Percentiles rank a stretch among this genome's conserved stretches.
These are phyloP conservation scores for Parascotia fuliginaria DNA, from an alignment of 2,888 invertebrate species.

Conservation along the genomic window DNA sequence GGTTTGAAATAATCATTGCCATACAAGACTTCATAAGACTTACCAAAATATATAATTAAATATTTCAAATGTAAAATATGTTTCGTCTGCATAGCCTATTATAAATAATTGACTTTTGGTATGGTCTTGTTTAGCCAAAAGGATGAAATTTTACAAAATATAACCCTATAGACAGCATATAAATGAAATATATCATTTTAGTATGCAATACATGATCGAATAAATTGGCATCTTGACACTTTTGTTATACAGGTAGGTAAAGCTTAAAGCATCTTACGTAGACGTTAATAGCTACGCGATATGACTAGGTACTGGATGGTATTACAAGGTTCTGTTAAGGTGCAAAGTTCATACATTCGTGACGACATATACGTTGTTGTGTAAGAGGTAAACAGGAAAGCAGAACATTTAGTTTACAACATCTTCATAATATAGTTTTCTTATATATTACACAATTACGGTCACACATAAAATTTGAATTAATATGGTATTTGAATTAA, in stretches of 20 bases:
- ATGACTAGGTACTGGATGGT: conserved; percentile 59
- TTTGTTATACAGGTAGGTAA: too few relatives aligned
- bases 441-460: conserved; percentile 20
- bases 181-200: conserved; percentile 14
- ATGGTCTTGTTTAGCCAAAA: conserved; percentile 66
- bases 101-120: conserved; percentile 75
- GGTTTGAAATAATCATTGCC: conserved; percentile 30
- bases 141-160: conserved; percentile 24
- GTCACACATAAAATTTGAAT: conserved; percentile 39
- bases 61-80: conserved; percentile 53
- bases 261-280: conserved; percentile 31
- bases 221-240: conserved; percentile 26
- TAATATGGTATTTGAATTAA: conserved; percentile 29
- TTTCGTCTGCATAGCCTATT: conserved; percentile 62
- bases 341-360: conserved; percentile 36
- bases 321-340: conserved; percentile 27
- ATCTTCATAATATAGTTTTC: conserved; percentile 32
- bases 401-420: conserved; percentile 32
- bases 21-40: conserved; percentile 38
- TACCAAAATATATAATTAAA: conserved; percentile 62
- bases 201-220: conserved; percentile 22
- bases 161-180: conserved; percentile 29
- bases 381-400: conserved; percentile 21
- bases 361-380: conserved; percentile 42
- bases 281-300: conserved; percentile 62